Percentiles rank a stretch among this genome's conserved stretches.
Evolutionary conservation across 64 coral and sea anemone species (phyloP).

Genomic region (Pocillopora damicornis): DNA sequence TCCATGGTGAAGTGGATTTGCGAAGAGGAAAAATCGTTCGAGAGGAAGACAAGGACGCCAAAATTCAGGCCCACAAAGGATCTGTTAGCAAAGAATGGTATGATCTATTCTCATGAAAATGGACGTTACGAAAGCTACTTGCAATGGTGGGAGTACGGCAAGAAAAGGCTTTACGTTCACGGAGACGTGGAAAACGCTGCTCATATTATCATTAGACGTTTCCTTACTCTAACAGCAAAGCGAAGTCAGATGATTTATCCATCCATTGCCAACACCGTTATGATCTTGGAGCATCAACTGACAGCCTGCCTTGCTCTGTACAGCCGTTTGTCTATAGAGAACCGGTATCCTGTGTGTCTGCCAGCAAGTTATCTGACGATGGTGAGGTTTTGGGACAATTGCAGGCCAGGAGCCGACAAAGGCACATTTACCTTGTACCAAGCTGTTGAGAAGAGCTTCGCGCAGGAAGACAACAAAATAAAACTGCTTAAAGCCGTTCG

Average conservation of each 20-base stretch:
- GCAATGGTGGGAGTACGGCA: constrained; percentile 53
- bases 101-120: neutral
- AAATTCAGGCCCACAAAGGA: neutral
- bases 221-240: constrained; percentile 64
- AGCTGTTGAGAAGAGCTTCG: constrained; percentile 51
- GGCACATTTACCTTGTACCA: constrained; percentile 23
- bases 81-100: constrained; percentile 40
- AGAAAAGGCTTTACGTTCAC: constrained; percentile 38
- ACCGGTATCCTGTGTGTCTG: constrained; percentile 46
- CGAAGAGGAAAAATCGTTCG: constrained; percentile 53
- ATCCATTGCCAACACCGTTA: constrained; percentile 79
- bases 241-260: constrained; percentile 45
- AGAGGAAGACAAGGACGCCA: constrained; percentile 2
- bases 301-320: constrained; percentile 70
- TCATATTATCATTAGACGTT: constrained; percentile 48
- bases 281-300: constrained; percentile 87
- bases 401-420: constrained; percentile 27
- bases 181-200: constrained; percentile 50
- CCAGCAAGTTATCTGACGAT: constrained; percentile 77
- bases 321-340: constrained; percentile 20
- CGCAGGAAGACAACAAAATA: neutral
- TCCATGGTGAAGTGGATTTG: constrained; percentile 29
- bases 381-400: constrained; percentile 62
- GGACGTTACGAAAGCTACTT: constrained; percentile 60
- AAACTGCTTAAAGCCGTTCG: neutral